These are phyloP conservation scores for Phyto melanocephala DNA, from an alignment of 2,888 invertebrate genomes.

Conservation along the genomic window DNA sequence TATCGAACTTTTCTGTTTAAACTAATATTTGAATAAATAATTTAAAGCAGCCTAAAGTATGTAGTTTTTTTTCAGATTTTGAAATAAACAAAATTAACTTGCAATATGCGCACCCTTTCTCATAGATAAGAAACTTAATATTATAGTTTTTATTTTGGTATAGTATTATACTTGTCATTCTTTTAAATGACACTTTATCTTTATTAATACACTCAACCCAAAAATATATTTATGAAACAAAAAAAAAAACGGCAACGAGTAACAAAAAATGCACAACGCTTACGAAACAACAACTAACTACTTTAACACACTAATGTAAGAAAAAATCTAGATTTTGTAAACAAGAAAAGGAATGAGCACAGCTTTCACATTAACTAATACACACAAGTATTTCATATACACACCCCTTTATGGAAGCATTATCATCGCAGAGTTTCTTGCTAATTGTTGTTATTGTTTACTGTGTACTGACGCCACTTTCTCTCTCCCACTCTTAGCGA, in stretches of 20 bases:
- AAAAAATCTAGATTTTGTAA: neutral
- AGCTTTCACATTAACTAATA: neutral
- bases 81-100: too few relatives aligned
- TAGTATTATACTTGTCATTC: neutral
- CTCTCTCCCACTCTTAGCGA: neutral
- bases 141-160: too few relatives aligned
- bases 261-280: conserved; percentile 20
- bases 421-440: neutral
- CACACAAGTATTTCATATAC: neutral
- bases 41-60: too few relatives aligned
- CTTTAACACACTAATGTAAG: neutral
- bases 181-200: neutral
- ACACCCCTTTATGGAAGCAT: neutral
- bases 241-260: neutral
- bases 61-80: too few relatives aligned
- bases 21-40: too few relatives aligned
- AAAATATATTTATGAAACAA: too few relatives aligned
- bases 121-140: too few relatives aligned
- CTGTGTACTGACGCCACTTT: neutral
- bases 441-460: conserved; percentile 38
- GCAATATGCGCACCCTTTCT: too few relatives aligned
- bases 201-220: conserved; percentile 26
- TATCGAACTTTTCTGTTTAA: too few relatives aligned
- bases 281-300: neutral
- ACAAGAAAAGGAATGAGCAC: neutral